These are phyloP conservation scores for Ophioninae sp. DNA, from an alignment of 2,888 invertebrate genomes.

Conservation along the genomic window DNA sequence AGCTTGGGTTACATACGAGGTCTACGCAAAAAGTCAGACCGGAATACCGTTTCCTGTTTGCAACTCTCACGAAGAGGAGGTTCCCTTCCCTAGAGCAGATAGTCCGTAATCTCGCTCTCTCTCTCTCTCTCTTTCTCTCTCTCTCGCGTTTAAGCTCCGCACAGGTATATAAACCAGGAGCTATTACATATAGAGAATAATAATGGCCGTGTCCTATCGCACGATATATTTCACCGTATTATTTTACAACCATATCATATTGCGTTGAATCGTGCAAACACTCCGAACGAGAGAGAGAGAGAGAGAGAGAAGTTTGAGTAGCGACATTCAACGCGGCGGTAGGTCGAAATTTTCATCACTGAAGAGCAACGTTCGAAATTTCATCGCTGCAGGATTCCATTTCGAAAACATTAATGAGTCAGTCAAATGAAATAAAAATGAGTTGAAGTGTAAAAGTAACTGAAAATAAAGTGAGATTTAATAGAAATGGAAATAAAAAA, in stretches of 20 bases:
- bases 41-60: conserved; percentile 66
- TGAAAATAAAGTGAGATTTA: too few species aligned
- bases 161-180: background rate
- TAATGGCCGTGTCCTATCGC: background rate
- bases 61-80: conserved; percentile 19
- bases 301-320: background rate
- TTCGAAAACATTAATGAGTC: too few species aligned
- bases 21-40: conserved; percentile 62
- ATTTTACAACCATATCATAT: conserved; percentile 1
- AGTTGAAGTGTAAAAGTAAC: too few species aligned
- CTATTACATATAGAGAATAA: background rate
- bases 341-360: background rate
- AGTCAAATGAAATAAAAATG: too few species aligned
- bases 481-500: too few species aligned
- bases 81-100: conserved; percentile 2
- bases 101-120: background rate
- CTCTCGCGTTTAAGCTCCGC: background rate
- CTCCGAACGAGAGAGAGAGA: background rate
- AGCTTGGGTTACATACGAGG: conserved; percentile 47
- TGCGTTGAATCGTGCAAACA: background rate
- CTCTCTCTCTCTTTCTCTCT: background rate
- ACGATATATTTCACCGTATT: conserved; percentile 6
- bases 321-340: background rate
- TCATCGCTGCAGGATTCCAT: too few species aligned
- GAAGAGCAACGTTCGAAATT: background rate